Evolutionary conservation across 2,888 invertebrate species (phyloP).

Genomic region (Orthonychiurus folsomi): DNA sequence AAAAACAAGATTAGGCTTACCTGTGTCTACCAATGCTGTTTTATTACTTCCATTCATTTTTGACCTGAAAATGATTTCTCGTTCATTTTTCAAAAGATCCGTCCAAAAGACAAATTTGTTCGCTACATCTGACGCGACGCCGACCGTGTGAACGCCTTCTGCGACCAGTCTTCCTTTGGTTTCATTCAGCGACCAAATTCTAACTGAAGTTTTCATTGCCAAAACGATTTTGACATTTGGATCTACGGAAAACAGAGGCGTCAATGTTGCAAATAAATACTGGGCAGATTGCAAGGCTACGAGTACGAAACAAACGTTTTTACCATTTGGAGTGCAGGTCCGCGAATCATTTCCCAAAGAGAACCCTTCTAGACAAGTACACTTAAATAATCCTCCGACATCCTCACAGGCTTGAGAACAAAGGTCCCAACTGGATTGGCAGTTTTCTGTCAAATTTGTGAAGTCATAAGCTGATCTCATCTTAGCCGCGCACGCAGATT

Average conservation of each 20-base stretch:
- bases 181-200: background rate
- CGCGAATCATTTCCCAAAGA: constrained; percentile 48
- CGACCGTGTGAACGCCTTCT: constrained; percentile 53
- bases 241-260: too few species aligned
- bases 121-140: constrained; percentile 56
- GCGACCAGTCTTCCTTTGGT: constrained; percentile 5
- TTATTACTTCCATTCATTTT: constrained; percentile 50
- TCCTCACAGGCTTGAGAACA: constrained; percentile 37
- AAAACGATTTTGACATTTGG: constrained; percentile 17
- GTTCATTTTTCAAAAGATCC: constrained; percentile 57
- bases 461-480: too few species aligned
- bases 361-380: constrained; percentile 57
- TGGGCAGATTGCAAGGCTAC: too few species aligned
- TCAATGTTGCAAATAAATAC: too few species aligned
- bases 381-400: constrained; percentile 44
- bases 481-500: too few species aligned
- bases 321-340: constrained; percentile 26
- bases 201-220: constrained; percentile 15
- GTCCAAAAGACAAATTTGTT: constrained; percentile 68
- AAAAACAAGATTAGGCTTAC: too few species aligned
- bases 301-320: constrained; percentile 16
- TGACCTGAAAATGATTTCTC: constrained; percentile 62
- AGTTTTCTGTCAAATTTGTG: too few species aligned
- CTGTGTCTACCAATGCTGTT: constrained; percentile 28
- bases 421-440: too few species aligned